Base-by-base conservation (phyloP, 1,140 invertebrate species). In the Papilio glaucus region DNA sequence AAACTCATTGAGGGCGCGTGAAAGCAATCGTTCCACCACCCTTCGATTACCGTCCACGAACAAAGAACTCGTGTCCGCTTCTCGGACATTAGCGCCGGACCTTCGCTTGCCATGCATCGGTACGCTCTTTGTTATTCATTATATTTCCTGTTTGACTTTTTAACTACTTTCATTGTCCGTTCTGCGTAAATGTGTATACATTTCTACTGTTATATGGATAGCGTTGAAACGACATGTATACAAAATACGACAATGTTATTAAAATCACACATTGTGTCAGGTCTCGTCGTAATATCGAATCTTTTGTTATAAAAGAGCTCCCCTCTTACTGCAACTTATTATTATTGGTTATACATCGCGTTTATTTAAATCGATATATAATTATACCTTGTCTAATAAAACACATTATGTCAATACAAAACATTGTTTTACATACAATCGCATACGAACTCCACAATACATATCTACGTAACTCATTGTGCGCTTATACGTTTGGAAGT, bases 1-100 rank as follows among this genome's bases (percentile, higher is more conserved):
- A 77, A 71, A 72, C 77, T 85, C 84, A 85, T 85, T 87, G 85
- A 89, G 72, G 81, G 57, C 74, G 53, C 41, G 65, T 29, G 63
- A 29, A 26, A 13, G n/a, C 37, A 13, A 78, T 62, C 39, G 63
- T 63, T 67, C 69, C 73, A 60, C 75, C 73, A 72, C 71, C 73
- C 53, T 53, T 39, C 33, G 26, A 57, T 24, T 29, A 26, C 24
- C 65, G 39, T 29, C n/a, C 18, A 68, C 65, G 41, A 45, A 68
- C 63, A 68, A 68, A 68, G 41, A 18, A 38, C n/a, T 29, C 39
- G 18, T 45, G 42, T 69, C 24, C 26, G n/a, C 24, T 7, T 1
- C 60, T 37, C 26, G 5, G 26, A 15, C 26, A 9, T 29, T 33
- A 13, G 21, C 21, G 65, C 26, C n/a, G 42, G 42, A 24, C 67